phyloP scores from a whole-genome alignment of 2,888 invertebrate genomes.

The Tridacna crocea region DNA sequence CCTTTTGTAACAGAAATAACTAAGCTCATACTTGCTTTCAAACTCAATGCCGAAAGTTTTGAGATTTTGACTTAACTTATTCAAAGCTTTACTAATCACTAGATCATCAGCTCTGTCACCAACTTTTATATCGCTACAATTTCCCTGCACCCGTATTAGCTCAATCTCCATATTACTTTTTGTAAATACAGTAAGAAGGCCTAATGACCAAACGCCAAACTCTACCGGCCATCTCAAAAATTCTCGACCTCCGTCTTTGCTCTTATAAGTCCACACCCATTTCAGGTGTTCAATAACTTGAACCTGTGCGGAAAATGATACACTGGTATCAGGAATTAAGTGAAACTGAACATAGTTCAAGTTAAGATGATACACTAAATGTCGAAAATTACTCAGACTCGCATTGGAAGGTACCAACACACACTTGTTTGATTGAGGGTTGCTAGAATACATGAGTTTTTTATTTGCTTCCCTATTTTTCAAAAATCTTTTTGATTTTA shows the following conservation, averaged over 20 bases:
- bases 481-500: no score
- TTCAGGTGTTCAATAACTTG: slow-evolving; percentile 30
- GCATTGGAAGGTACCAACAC: neutral
- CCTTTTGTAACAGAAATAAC: slow-evolving; percentile 58
- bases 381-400: slow-evolving; percentile 30
- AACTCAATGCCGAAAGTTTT: neutral
- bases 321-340: slow-evolving; percentile 3
- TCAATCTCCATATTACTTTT: slow-evolving; percentile 1
- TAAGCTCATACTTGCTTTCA: slow-evolving; percentile 42
- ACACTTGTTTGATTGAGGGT: no score
- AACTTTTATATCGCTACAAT: slow-evolving; percentile 51
- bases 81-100: slow-evolving; percentile 38
- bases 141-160: slow-evolving; percentile 27
- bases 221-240: slow-evolving; percentile 63
- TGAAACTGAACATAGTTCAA: slow-evolving; percentile 44
- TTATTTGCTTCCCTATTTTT: no score
- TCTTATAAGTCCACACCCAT: slow-evolving; percentile 63
- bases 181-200: slow-evolving; percentile 37
- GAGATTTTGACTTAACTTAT: slow-evolving; percentile 25
- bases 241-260: slow-evolving; percentile 47
- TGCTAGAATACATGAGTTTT: no score
- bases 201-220: slow-evolving; percentile 63
- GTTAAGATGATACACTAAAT: slow-evolving; percentile 29
- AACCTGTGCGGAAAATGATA: neutral
- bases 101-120: slow-evolving; percentile 41